These are phyloP conservation scores for Plebejus argus DNA, from an alignment of 2,888 invertebrate species.

Conservation along the genomic window DNA sequence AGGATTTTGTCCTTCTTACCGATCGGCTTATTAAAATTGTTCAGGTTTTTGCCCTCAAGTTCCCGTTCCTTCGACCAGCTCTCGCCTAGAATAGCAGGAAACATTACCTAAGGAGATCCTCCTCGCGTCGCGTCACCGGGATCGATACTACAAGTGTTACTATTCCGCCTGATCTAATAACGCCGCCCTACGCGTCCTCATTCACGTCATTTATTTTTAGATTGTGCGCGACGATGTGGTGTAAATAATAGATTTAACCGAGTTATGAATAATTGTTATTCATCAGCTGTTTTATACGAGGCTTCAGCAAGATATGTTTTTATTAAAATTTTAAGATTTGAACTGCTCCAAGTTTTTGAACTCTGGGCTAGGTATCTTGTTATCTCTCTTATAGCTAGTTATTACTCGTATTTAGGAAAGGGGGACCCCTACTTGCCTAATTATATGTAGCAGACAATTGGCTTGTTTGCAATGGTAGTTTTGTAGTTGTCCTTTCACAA, in stretches of 20 bases:
- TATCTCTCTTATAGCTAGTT: too few species aligned
- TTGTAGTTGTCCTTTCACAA: too few species aligned
- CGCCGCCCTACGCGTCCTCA: constrained; percentile 28
- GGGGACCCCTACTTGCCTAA: too few species aligned
- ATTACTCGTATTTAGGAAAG: too few species aligned
- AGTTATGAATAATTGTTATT: constrained; percentile 4
- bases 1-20: too few species aligned
- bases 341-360: background rate
- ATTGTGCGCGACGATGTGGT: background rate
- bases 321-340: background rate
- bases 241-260: background rate
- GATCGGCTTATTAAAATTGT: too few species aligned
- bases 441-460: too few species aligned
- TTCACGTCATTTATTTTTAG: constrained; percentile 30
- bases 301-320: background rate
- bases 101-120: background rate
- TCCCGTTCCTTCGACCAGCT: background rate
- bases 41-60: too few species aligned
- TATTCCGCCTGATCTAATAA: constrained; percentile 29
- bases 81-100: background rate
- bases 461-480: too few species aligned
- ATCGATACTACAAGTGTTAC: constrained; percentile 29
- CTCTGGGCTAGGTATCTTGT: background rate
- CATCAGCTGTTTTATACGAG: background rate
- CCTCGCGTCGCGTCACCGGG: background rate